These are phyloP conservation scores for Scatophagus argus DNA, from an alignment of 2,113 vertebrate genomes.

Conservation along the genomic window DNA sequence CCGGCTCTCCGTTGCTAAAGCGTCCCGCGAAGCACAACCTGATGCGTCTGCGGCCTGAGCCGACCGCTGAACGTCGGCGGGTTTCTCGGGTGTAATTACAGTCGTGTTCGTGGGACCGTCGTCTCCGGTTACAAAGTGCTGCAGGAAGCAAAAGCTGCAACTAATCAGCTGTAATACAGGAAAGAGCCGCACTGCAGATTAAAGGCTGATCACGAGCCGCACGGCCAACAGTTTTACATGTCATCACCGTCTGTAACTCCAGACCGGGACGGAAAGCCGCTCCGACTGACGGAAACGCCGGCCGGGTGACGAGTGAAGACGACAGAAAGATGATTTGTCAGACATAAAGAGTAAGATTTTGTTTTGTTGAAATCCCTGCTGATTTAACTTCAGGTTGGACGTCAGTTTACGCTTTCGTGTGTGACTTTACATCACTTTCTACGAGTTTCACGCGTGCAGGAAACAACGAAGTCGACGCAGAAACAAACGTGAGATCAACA, in stretches of 20 bases:
- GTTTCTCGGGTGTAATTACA: slow-evolving; percentile 45
- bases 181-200: slow-evolving; percentile 33
- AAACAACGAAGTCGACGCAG: no score
- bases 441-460: no score
- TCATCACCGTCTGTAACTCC: neutral
- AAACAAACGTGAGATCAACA: neutral
- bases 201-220: slow-evolving; percentile 6
- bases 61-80: neutral
- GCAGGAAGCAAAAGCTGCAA: slow-evolving; percentile 40
- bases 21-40: neutral
- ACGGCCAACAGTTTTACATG: neutral
- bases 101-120: neutral
- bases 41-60: slow-evolving; percentile 17
- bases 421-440: no score
- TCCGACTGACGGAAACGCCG: neutral
- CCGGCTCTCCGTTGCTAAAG: neutral
- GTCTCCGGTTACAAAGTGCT: slow-evolving; percentile 47
- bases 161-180: slow-evolving; percentile 58
- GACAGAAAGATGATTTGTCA: no score
- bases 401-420: no score
- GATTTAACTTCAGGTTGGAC: no score
- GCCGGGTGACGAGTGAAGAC: no score
- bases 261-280: neutral
- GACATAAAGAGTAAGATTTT: no score
- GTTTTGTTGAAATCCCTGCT: no score